A percentile compares a stretch with the other conserved stretches of the same genome.
Conservation (phyloP, 2,888 invertebrate genomes). For the Mycalesis mineus region DNA sequence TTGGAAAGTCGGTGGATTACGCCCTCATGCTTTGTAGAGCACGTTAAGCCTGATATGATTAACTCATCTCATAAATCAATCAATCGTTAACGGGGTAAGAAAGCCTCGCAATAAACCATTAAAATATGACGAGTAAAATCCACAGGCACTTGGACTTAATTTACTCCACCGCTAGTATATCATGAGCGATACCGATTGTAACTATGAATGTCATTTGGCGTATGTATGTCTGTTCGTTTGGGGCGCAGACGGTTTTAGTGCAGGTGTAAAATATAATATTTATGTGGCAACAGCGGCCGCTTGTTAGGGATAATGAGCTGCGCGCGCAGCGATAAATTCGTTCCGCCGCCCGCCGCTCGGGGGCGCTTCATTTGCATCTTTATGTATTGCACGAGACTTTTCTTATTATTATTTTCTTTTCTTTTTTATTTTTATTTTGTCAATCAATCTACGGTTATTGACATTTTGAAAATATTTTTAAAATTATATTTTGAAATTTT, state of each 20-base stretch:
- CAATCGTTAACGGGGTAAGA: too few species aligned
- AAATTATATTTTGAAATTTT: too few species aligned
- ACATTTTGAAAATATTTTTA: conserved; percentile 11
- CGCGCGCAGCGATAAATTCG: conserved; percentile 69
- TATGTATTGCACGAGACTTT: conserved; percentile 56
- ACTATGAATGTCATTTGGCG: not conserved
- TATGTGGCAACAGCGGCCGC: conserved; percentile 69
- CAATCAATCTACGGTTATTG: conserved; percentile 40
- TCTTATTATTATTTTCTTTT: conserved; percentile 20
- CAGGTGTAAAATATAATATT: conserved; percentile 77
- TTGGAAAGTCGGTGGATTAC: too few species aligned
- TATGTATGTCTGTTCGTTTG: not conserved
- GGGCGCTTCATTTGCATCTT: conserved; percentile 71
- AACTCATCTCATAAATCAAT: too few species aligned
- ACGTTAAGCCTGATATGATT: too few species aligned
- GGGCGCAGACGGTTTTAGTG: conserved; percentile 41
- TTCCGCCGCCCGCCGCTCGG: conserved; percentile 60
- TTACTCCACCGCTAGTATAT: too few species aligned
- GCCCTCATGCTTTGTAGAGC: too few species aligned
- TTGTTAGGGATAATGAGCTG: conserved; percentile 76
- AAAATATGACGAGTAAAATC: too few species aligned
- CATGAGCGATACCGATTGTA: too few species aligned
- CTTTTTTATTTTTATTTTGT: not conserved
- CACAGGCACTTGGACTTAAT: too few species aligned
- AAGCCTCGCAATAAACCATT: too few species aligned